phyloP scores from a whole-genome alignment of 2,888 invertebrate species.

The Chalcosyrphus nemorum region DNA sequence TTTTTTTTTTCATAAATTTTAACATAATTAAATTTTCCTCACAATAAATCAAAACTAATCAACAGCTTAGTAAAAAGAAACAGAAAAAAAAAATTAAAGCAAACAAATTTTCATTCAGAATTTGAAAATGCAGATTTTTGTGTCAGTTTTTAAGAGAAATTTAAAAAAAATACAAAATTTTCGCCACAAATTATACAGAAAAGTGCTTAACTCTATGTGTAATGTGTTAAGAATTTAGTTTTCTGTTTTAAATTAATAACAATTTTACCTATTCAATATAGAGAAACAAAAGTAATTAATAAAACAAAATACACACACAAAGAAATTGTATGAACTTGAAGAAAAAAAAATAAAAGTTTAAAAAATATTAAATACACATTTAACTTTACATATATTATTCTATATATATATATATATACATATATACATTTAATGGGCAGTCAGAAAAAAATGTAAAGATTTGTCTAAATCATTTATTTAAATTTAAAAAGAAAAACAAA shows the following conservation, averaged over 20 bases:
- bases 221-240: conserved; percentile 30
- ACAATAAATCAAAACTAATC: conserved; percentile 23
- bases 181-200: conserved; percentile 37
- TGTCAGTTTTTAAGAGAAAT: conserved; percentile 23
- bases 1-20: conserved; percentile 16
- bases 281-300: conserved; percentile 34
- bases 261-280: conserved; percentile 50
- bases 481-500: conserved; percentile 45
- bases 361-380: conserved; percentile 73
- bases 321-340: conserved; percentile 51
- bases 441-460: conserved; percentile 76
- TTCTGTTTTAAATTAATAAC: conserved; percentile 25
- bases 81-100: neutral
- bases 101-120: conserved; percentile 16
- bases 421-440: conserved; percentile 75
- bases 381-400: conserved; percentile 73
- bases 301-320: conserved; percentile 17
- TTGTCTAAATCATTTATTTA: conserved; percentile 75
- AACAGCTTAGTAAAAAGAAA: conserved; percentile 11
- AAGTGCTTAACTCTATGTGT: conserved; percentile 43
- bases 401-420: conserved; percentile 69
- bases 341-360: conserved; percentile 48
- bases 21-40: conserved; percentile 31
- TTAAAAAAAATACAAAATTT: conserved; percentile 3
- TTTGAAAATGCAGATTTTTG: conserved; percentile 22